Percentiles rank a stretch among this genome's conserved stretches.
phyloP scores from a whole-genome alignment of 2,888 invertebrate genomes.

The Mythimna albipuncta region DNA sequence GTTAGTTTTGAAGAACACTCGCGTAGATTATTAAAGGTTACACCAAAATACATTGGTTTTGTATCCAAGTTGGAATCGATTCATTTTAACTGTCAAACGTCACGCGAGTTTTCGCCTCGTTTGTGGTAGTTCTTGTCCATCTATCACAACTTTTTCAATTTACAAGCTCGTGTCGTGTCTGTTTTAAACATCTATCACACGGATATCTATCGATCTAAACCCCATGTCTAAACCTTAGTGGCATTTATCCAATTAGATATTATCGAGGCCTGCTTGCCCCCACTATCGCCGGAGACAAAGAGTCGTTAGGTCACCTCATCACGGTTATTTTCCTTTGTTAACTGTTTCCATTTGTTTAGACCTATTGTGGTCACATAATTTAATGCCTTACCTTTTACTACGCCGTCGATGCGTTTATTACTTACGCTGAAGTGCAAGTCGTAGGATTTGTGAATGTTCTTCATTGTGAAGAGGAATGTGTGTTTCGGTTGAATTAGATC shows the following conservation, averaged over 20 bases:
- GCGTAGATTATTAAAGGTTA: slow-evolving; percentile 3
- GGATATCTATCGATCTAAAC: slow-evolving; percentile 20
- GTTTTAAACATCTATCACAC: slow-evolving; percentile 5
- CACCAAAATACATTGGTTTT: slow-evolving; percentile 11
- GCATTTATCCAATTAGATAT: slow-evolving; percentile 43
- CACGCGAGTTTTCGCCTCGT: slow-evolving; percentile 28
- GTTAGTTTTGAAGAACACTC: slow-evolving; percentile 8
- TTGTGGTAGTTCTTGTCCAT: slow-evolving; percentile 15
- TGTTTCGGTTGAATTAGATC: slow-evolving; percentile 35
- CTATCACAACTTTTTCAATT: slow-evolving; percentile 22
- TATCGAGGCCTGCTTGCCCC: slow-evolving; percentile 24
- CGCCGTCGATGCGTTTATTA: slow-evolving; percentile 23
- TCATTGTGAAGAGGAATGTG: slow-evolving; percentile 26
- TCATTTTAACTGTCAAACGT: slow-evolving; percentile 9
- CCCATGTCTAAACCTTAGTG: slow-evolving; percentile 22
- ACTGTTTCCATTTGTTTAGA: slow-evolving; percentile 51
- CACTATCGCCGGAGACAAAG: slow-evolving; percentile 57
- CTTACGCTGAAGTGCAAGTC: not conserved
- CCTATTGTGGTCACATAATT: slow-evolving; percentile 50
- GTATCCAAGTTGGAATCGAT: not conserved
- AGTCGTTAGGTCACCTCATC: slow-evolving; percentile 60
- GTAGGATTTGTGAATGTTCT: slow-evolving; percentile 21
- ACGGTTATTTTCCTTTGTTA: slow-evolving; percentile 63
- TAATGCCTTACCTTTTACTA: slow-evolving; percentile 40
- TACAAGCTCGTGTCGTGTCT: not conserved